Base-by-base conservation (phyloP, 2,797 vertebrate species). In the Diglossa cyanea region DNA sequence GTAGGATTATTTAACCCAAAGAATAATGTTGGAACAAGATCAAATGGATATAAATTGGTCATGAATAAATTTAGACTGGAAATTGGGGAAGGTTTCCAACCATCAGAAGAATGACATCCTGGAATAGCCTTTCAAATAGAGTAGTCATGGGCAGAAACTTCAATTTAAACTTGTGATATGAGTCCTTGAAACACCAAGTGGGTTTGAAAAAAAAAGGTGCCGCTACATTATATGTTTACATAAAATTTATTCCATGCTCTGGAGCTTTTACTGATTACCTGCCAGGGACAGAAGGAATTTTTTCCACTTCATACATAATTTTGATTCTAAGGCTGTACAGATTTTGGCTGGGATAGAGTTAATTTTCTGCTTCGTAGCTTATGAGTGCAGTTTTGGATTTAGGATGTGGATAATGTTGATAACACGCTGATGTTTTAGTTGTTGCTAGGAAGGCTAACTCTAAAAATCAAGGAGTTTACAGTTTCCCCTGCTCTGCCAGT, bases 1-100 rank as follows among this genome's bases (percentile, higher is more conserved):
- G 35, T 51, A 85, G 42, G 70, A 82, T 79, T 82, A 62, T 77
- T 91, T 94, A 96, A 92, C 60, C 45, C 57, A 53, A 87, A 91
- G 45, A 28, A 92, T 79, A 93, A 92, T 57, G 71, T 63, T 94
- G 72, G 54, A 94, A 87, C 65, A 94, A 77, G 53, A 96, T 80
- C 67, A 89, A 91, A 87, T 87, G 33, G 84, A 67, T 89, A 92
- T 73, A 76, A 91, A 92, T 67, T 92, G 67, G 72, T 57, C 65
- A 87, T 89, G 93, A 96, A 94, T 94, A 95, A 95, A 96, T 95
- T 92, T 91, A 60, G 53, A 82, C 67, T 91, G 67, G 65, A 93
- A 91, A 91, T 0, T 77, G 53, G 33, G n/a, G 42, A 95, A 76
- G 47, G 40, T 85, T 93, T 94, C 77, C 60, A 82, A 20, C 42